A percentile compares a stretch with the other conserved stretches of the same genome.
phyloP scores from a whole-genome alignment of 1,140 invertebrate species.

The Drosophila murphyi region DNA sequence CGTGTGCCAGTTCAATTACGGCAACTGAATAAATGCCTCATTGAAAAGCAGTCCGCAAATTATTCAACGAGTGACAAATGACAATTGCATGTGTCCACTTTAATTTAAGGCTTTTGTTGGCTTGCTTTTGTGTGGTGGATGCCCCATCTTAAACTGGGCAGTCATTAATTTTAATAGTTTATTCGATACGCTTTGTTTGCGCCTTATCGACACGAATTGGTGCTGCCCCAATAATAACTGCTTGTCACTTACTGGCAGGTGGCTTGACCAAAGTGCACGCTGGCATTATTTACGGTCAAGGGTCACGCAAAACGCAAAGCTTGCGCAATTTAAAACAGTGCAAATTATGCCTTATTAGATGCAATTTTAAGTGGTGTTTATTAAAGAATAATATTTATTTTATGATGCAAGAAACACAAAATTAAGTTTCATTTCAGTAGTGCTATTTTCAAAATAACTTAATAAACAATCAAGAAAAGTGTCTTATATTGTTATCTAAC shows the following conservation, averaged over 20 bases:
- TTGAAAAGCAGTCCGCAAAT: slow-evolving; percentile 40
- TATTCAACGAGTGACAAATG: slow-evolving; percentile 49
- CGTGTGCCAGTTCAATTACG: slow-evolving; percentile 73
- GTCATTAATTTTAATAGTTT: slow-evolving; percentile 33
- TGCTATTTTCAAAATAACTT: too few species aligned
- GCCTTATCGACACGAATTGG: slow-evolving; percentile 28
- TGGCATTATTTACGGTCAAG: slow-evolving; percentile 9
- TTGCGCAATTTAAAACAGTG: not conserved
- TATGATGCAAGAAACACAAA: too few species aligned
- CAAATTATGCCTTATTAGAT: not conserved
- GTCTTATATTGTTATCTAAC: too few species aligned
- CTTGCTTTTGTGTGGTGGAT: not conserved
- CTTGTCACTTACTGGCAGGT: not conserved
- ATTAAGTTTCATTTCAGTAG: too few species aligned
- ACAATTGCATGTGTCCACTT: slow-evolving; percentile 13
- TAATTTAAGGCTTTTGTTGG: slow-evolving; percentile 28
- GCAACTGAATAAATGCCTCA: slow-evolving; percentile 59
- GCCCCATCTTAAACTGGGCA: not conserved
- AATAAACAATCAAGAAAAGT: too few species aligned
- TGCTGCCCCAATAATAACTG: not conserved
- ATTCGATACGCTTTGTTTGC: slow-evolving; percentile 28
- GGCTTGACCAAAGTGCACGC: slow-evolving; percentile 19
- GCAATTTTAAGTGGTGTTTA: too few species aligned
- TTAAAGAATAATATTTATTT: too few species aligned
- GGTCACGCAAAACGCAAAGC: slow-evolving; percentile 5